Evolutionary conservation across 2,888 invertebrate species (phyloP), one percentile per base, ranked within the genome.

Genomic region (Dyspetes luteomarginatus): DNA sequence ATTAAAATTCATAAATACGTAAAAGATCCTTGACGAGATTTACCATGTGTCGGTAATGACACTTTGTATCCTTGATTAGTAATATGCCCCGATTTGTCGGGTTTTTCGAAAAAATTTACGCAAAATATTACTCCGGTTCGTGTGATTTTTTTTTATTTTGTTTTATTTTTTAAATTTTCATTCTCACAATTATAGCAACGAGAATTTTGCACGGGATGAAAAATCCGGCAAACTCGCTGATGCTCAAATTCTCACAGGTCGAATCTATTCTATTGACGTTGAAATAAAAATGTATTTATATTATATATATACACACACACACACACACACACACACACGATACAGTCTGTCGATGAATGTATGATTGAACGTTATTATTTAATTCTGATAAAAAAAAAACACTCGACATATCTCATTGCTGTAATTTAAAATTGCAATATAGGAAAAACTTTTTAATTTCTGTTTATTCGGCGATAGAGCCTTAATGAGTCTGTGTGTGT

Each of bases 211-310:
- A 24, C 60, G 12, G 22, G 19, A 15, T 30, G 45, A 12, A 36
- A 12, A 26, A 12, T 3, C 15, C n/a, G 36, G 28, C 36, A 41
- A 30, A 22, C 22, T 60, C 24, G 41, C 41, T 43, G 62, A 64
- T 43, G 64, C 45, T 64, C 64, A 64, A 60, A 60, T 30, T 30
- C 60, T 60, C 60, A 43, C 26, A 26, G 55, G 22, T 55, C 55
- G 24, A 12, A 55, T 12, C 12, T 24, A n/a, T n/a, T 26, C 26
- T 22, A 22, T 12, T 24, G 26, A 17, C 56, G 56, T 58, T 30
- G 30, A 58, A 15, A 30, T 17, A 56, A 30, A 30, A 7, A 36
- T 36, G 36, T 48, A 15, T 48, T 15, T 48, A 45, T 15, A 45
- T 45, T n/a, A n/a, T n/a, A n/a, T n/a, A n/a, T n/a, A n/a, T n/a